phyloP scores from a whole-genome alignment of 2,113 vertebrate species.

The Gracilinanus agilis region DNA sequence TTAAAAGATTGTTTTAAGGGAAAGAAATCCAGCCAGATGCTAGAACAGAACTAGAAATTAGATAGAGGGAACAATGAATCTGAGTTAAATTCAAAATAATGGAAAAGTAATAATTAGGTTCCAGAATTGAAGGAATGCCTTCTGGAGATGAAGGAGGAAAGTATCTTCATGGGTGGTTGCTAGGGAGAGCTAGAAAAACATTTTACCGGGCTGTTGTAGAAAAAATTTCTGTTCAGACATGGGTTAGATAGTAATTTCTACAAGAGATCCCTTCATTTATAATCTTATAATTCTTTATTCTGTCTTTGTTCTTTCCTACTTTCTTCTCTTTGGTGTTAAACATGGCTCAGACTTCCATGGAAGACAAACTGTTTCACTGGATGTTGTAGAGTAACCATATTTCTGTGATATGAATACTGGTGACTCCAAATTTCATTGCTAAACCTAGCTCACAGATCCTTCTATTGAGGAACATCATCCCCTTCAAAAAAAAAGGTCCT shows the following conservation, averaged over 20 bases:
- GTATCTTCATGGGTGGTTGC: neutral
- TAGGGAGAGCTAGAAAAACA: neutral
- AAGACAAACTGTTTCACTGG: neutral
- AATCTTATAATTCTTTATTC: neutral
- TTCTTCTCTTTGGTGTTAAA: neutral
- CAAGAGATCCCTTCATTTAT: neutral
- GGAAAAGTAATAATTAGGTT: neutral
- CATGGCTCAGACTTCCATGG: neutral
- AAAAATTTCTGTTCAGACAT: neutral
- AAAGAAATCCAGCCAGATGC: neutral
- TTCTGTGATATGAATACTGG: neutral
- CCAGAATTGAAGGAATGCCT: neutral
- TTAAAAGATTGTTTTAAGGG: neutral
- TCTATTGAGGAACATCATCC: neutral
- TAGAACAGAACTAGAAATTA: neutral
- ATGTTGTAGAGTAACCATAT: neutral
- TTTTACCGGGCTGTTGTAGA: neutral
- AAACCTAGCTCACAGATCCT: neutral
- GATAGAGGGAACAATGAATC: neutral
- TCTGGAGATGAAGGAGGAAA: neutral
- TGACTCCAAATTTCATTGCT: neutral
- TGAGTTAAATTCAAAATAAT: neutral
- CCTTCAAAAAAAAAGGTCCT: neutral
- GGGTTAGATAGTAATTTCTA: neutral
- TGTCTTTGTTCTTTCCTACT: neutral